Evolutionary conservation across 2,797 vertebrate genomes (phyloP).

Genomic region (Oceanodroma leucorhoa): DNA sequence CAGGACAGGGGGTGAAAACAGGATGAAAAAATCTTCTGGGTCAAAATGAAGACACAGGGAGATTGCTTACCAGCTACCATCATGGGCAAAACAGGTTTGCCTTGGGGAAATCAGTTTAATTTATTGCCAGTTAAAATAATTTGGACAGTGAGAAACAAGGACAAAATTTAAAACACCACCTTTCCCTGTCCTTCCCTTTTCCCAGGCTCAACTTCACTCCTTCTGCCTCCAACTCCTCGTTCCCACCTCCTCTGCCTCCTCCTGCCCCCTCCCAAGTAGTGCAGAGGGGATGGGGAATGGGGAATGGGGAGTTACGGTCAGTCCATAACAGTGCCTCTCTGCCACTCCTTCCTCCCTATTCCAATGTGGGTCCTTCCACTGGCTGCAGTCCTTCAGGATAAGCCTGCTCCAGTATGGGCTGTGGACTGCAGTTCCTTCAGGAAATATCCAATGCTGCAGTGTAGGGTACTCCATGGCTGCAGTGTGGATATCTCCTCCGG

Average conservation of each 20-base stretch:
- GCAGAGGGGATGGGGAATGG: neutral
- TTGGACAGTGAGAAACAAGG: neutral
- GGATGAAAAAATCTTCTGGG: neutral
- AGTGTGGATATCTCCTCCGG: neutral
- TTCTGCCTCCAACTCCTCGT: neutral
- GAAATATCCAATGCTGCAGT: neutral
- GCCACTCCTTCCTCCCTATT: neutral
- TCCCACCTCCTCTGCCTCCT: neutral
- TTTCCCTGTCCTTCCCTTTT: neutral
- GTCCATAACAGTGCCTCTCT: neutral
- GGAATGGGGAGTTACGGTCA: neutral
- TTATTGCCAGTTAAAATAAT: neutral
- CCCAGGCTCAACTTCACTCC: neutral
- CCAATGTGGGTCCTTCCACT: neutral
- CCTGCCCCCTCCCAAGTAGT: neutral
- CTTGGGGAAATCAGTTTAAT: neutral
- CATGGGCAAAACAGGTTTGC: neutral
- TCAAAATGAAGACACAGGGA: neutral
- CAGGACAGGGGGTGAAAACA: neutral
- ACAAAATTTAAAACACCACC: neutral
- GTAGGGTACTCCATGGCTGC: neutral
- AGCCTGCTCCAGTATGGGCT: neutral
- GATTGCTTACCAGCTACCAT: neutral
- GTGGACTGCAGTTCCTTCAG: neutral
- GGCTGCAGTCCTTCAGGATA: neutral